These are phyloP conservation scores for Gnathonemus longibarbis DNA, from an alignment of 2,113 vertebrate genomes.

Conservation along the genomic window DNA sequence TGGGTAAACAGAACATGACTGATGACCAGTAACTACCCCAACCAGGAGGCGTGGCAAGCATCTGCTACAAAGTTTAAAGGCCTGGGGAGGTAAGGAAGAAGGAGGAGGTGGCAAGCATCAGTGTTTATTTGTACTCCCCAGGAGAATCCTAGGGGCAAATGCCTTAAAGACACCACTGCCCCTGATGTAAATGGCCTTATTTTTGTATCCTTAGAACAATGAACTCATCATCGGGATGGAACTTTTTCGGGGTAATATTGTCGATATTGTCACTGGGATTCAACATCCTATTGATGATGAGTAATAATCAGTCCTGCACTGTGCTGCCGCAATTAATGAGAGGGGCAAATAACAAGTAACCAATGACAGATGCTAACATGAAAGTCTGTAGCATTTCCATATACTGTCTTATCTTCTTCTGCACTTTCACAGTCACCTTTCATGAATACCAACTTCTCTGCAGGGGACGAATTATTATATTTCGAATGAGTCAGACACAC, in stretches of 20 bases:
- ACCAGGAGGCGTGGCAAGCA: background rate
- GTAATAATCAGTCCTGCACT: background rate
- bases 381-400: background rate
- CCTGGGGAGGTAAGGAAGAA: background rate
- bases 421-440: background rate
- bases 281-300: background rate
- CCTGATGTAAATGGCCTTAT: background rate
- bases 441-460: conserved; percentile 2
- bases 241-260: background rate
- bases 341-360: background rate
- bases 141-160: background rate
- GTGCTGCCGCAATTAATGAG: background rate
- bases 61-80: background rate
- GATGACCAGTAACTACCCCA: background rate
- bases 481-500: background rate
- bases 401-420: background rate
- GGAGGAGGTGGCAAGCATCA: background rate
- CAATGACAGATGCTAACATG: background rate
- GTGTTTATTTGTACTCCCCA: background rate
- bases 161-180: background rate
- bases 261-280: background rate
- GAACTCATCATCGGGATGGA: background rate
- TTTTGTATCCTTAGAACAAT: background rate
- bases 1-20: background rate
- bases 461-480: background rate